Percentiles rank a stretch among this genome's conserved stretches.
phyloP scores from a whole-genome alignment of 2,888 invertebrate species.

The Drosophila pullipes region DNA sequence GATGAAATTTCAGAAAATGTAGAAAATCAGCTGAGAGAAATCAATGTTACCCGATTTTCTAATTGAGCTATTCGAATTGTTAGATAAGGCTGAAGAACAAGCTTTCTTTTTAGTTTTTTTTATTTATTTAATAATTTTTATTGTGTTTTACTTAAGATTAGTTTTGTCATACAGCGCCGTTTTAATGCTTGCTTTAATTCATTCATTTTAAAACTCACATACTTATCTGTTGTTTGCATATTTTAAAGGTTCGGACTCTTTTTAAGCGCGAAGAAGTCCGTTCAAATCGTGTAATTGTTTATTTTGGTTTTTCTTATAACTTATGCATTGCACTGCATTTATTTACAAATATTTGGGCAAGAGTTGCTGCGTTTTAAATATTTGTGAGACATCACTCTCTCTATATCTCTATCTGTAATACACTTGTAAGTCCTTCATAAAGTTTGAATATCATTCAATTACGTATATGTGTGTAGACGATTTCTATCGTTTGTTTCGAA shows the following conservation, averaged over 20 bases:
- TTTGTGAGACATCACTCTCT: slow-evolving; percentile 16
- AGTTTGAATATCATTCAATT: slow-evolving; percentile 79
- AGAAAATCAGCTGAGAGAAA: neutral
- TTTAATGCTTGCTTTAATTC: slow-evolving; percentile 43
- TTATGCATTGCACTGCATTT: slow-evolving; percentile 52
- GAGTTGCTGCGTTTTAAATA: slow-evolving; percentile 20
- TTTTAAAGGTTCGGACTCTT: slow-evolving; percentile 26
- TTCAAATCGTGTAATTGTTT: slow-evolving; percentile 23
- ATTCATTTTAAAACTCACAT: slow-evolving; percentile 36
- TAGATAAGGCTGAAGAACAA: neutral
- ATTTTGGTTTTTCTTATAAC: slow-evolving; percentile 32
- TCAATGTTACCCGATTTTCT: neutral
- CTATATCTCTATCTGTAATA: slow-evolving; percentile 13
- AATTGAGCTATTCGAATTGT: neutral
- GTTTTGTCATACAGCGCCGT: slow-evolving; percentile 50
- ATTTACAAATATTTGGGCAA: slow-evolving; percentile 50
- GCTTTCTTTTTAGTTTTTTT: slow-evolving; percentile 37
- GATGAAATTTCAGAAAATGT: neutral
- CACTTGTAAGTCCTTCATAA: slow-evolving; percentile 51
- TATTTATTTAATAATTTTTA: slow-evolving; percentile 68
- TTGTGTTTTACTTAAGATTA: slow-evolving; percentile 69
- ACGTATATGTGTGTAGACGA: slow-evolving; percentile 68
- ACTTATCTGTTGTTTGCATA: slow-evolving; percentile 22
- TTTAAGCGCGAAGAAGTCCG: slow-evolving; percentile 27
- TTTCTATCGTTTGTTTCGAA: slow-evolving; percentile 37